Conservation (phyloP, 2,797 vertebrate species). For the Tauraco hartlaubi region DNA sequence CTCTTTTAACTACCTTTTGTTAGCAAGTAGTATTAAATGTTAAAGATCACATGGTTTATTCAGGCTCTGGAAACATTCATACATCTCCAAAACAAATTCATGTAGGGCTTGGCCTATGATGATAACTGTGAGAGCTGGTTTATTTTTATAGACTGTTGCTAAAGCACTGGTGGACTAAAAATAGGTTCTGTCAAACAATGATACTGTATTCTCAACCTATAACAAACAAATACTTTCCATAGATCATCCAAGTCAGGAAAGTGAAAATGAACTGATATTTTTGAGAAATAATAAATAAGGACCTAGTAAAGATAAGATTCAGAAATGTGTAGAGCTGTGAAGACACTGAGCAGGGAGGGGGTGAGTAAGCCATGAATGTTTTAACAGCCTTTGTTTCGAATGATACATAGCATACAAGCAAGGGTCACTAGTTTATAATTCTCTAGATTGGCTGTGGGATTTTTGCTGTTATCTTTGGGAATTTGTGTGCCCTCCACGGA, state of each 20-base stretch:
- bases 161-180: constrained; percentile 71
- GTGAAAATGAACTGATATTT: neutral
- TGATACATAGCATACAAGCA: neutral
- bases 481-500: rapidly evolving
- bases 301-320: neutral
- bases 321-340: neutral
- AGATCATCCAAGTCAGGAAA: constrained; percentile 47
- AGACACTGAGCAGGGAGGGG: neutral
- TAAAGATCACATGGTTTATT: constrained; percentile 49
- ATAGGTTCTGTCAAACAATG: constrained; percentile 67
- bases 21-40: constrained; percentile 1
- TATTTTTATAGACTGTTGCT: constrained; percentile 78
- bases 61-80: constrained; percentile 17
- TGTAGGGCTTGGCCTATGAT: constrained; percentile 2
- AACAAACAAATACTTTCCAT: constrained; percentile 45
- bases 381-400: neutral
- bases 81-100: constrained; percentile 71
- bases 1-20: neutral
- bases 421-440: neutral
- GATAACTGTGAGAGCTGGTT: constrained; percentile 54
- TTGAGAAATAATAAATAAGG: neutral
- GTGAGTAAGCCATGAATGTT: neutral
- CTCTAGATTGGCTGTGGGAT: neutral
- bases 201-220: constrained; percentile 14
- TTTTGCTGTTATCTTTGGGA: neutral